phyloP scores from a whole-genome alignment of 2,113 vertebrate species.

The Indicator maculatus region DNA sequence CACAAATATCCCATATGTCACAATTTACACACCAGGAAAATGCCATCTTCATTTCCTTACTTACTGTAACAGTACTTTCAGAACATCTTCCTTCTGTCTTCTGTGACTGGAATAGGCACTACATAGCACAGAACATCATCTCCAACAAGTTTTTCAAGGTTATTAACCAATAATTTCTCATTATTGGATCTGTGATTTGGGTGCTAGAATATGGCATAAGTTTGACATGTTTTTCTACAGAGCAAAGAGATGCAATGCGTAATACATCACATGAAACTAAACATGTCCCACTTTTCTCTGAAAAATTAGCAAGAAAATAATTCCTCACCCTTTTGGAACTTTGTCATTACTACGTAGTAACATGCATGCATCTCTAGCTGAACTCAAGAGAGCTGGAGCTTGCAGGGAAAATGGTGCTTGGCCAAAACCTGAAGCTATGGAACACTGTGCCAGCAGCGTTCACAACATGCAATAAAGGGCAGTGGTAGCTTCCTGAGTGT shows the following conservation, averaged over 20 bases:
- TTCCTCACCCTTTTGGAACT: background rate
- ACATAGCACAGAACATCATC: background rate
- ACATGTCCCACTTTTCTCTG: background rate
- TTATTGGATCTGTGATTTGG: background rate
- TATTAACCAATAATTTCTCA: background rate
- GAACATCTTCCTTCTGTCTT: background rate
- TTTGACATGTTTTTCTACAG: background rate
- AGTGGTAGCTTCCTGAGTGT: background rate
- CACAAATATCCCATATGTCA: background rate
- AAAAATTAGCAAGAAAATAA: background rate
- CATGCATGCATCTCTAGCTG: background rate
- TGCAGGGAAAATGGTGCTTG: background rate
- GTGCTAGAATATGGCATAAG: background rate
- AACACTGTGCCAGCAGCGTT: background rate
- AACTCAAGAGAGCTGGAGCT: background rate
- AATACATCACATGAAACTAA: background rate
- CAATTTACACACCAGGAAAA: background rate
- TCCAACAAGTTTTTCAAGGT: background rate
- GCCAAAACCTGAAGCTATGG: background rate
- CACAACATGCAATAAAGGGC: rapidly evolving
- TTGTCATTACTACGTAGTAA: background rate
- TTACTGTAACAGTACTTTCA: background rate
- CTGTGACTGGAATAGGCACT: background rate
- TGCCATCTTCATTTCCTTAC: background rate
- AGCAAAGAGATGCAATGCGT: background rate